Conservation (phyloP, 1,140 invertebrate species). For the Trachymyrmex septentrionalis region DNA sequence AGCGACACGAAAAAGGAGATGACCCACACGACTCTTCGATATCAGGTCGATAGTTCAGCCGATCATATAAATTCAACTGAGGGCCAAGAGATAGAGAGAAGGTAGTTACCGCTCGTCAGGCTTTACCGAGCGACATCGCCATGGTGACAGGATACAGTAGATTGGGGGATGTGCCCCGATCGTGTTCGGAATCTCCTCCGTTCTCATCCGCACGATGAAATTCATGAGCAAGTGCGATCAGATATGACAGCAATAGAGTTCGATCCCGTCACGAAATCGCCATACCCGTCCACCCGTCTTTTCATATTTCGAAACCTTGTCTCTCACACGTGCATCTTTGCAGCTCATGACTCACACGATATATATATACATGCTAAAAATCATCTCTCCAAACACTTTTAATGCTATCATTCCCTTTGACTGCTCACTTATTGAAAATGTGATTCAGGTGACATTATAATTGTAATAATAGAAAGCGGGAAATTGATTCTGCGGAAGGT, state of each 20-base stretch:
- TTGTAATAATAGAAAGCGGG: not conserved
- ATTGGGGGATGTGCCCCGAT: conserved; percentile 56
- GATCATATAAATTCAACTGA: conserved; percentile 62
- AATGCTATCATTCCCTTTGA: not conserved
- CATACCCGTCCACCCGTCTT: not conserved
- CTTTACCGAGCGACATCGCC: conserved; percentile 52
- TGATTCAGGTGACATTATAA: not conserved
- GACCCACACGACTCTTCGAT: conserved; percentile 51
- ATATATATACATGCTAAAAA: not conserved
- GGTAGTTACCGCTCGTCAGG: conserved; percentile 57
- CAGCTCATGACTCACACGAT: not conserved
- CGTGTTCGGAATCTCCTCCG: conserved; percentile 56
- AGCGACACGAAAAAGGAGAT: conserved; percentile 65
- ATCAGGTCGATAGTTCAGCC: conserved; percentile 26
- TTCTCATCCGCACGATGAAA: conserved; percentile 44
- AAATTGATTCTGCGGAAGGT: conserved; percentile 17
- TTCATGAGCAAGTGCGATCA: conserved; percentile 55
- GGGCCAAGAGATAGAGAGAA: conserved; percentile 16
- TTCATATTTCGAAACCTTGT: not conserved
- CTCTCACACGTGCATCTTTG: not conserved
- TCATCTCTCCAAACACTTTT: not conserved
- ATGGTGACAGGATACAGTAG: conserved; percentile 58
- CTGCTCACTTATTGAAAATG: not conserved
- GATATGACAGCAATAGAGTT: conserved; percentile 18
- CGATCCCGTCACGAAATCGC: conserved; percentile 31